Evolutionary conservation across 2,113 vertebrate species (phyloP), one percentile per base, ranked within the genome.

Genomic region (Hemicordylus capensis): DNA sequence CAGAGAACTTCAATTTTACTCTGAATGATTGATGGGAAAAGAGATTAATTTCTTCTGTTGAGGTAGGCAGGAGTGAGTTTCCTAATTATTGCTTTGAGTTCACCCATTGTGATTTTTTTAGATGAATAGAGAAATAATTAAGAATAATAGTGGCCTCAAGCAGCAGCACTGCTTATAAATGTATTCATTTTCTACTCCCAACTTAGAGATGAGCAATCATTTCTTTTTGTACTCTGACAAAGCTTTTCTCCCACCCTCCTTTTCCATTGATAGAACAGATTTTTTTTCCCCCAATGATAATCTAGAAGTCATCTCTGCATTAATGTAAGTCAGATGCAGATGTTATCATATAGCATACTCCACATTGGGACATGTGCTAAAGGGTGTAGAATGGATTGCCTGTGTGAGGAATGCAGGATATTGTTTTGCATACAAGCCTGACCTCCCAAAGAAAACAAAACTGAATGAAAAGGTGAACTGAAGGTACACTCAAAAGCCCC

Each of bases 71-170:
- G 72, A 86, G 61, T 76, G 87, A 72, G 72, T 92, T 88, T 56
- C 31, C 37, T 89, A 89, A 89, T 93, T 82, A 92, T 74, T 91
- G 61, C 89, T 91, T 93, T 90, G 84, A 74, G 61, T 93, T 72
- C 86, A 90, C 88, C 70, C 59, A n/a, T 88, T 92, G 85, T 87
- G 90, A 74, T 86, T 93, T 91, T 78, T 77, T 89, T 39, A 63
- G 80, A 0, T n/a, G 42, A 89, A 83, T 89, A 90, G 80, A 76
- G 73, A 81, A 90, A 86, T 80, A 92, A 88, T 91, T 87, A 76
- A 79, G 81, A 83, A 88, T 89, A 92, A 76, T 44, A 88, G 78
- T 51, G 69, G 46, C 69, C 69, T 91, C 81, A 79, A 89, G 42
- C 69, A 84, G n/a, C 69, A 85, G 12, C 2, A 0, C 51, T 67